Conservation (phyloP, 2,797 vertebrate genomes). For the Smutsia gigantea region DNA sequence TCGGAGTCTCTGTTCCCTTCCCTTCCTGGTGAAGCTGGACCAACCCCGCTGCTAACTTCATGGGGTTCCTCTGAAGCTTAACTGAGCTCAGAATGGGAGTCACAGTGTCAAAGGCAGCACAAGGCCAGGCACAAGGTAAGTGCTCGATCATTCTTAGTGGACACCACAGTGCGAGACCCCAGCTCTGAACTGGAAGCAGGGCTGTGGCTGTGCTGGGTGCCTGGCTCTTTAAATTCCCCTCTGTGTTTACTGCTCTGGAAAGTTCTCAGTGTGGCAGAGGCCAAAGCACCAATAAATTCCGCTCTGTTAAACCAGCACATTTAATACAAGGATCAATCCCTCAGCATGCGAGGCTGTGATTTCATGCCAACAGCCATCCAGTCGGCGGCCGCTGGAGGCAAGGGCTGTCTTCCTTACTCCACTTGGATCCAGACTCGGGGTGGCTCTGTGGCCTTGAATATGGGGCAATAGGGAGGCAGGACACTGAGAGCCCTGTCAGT, state of each 20-base stretch:
- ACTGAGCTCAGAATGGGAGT: neutral
- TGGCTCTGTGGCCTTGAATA: neutral
- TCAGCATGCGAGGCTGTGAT: neutral
- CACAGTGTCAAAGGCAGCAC: neutral
- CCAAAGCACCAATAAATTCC: constrained; percentile 60
- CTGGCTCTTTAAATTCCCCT: neutral
- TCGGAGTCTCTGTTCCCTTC: neutral
- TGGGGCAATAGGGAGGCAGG: neutral
- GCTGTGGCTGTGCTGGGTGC: accelerated
- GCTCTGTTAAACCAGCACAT: constrained; percentile 63
- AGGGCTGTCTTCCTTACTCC: neutral
- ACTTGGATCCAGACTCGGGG: accelerated
- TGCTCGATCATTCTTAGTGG: accelerated
- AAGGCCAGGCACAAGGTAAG: neutral
- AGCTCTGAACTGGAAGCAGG: neutral
- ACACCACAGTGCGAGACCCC: accelerated
- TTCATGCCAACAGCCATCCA: neutral
- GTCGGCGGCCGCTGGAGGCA: neutral
- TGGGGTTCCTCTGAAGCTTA: neutral
- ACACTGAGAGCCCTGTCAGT: accelerated
- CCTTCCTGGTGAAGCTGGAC: neutral
- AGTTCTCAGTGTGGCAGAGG: constrained; percentile 45
- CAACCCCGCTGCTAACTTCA: neutral
- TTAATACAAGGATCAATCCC: constrained; percentile 49
- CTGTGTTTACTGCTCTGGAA: constrained; percentile 44